Evolutionary conservation across 1,140 invertebrate genomes (phyloP).

Genomic region (Drosophila pseudoobscura): DNA sequence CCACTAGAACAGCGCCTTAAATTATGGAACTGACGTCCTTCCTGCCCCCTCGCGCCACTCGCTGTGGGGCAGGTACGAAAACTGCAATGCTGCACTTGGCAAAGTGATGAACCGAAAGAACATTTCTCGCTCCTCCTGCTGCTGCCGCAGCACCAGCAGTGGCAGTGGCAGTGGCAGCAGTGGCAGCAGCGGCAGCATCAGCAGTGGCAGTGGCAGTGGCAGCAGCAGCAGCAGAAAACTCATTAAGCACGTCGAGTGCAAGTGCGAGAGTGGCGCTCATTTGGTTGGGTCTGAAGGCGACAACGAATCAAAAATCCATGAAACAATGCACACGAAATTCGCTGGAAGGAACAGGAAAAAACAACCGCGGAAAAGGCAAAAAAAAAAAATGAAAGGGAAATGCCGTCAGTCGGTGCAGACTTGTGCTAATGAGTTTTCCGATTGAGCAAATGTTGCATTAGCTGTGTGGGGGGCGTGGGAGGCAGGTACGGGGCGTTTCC

Average conservation of each 20-base stretch:
- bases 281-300: slow-evolving; percentile 51
- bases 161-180: slow-evolving; percentile 17
- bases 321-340: slow-evolving; percentile 72
- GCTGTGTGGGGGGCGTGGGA: background rate
- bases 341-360: slow-evolving; percentile 20
- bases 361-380: background rate
- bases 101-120: slow-evolving; percentile 79
- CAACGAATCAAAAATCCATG: slow-evolving; percentile 73
- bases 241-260: slow-evolving; percentile 78
- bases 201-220: slow-evolving; percentile 6
- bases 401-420: too few relatives aligned
- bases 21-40: slow-evolving; percentile 51
- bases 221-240: slow-evolving; percentile 65
- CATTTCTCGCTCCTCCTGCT: slow-evolving; percentile 46
- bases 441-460: slow-evolving; percentile 43
- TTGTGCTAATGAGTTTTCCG: slow-evolving; percentile 42
- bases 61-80: slow-evolving; percentile 44
- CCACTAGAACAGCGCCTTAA: slow-evolving; percentile 77
- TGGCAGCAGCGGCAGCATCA: background rate
- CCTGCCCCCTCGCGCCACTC: background rate
- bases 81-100: slow-evolving; percentile 74
- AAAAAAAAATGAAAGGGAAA: background rate
- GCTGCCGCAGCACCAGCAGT: slow-evolving; percentile 28
- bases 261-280: slow-evolving; percentile 51
- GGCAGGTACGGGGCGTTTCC: slow-evolving; percentile 6